Evolutionary conservation across 2,113 vertebrate genomes (phyloP), one percentile per base, ranked within the genome.

Genomic region (Brachionichthys hirsutus): DNA sequence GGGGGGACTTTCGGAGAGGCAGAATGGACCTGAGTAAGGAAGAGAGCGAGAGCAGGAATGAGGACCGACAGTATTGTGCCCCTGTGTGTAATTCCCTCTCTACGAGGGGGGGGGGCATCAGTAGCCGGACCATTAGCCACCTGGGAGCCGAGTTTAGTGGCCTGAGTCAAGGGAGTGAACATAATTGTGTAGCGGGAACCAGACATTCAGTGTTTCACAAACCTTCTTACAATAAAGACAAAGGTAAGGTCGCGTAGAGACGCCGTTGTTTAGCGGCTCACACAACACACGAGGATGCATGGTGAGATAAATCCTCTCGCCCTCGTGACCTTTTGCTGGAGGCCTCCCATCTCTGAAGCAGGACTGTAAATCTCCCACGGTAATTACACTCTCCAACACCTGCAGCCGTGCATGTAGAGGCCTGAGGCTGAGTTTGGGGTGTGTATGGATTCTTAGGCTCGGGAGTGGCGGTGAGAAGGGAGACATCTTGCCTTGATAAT

Each of bases 291-390:
- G 46, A 24, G 41, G 38, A 10, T 24, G 30, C 52, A 52, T 38
- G 24, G 19, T 19, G 57, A 76, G 83, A 90, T 93, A 90, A 92
- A 92, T 93, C 89, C 86, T 70, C 46, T 12, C 77, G 80, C 87
- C 82, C 70, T 73, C n/a, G 50, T 82, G 89, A 92, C 91, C 91
- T 92, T n/a, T 89, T 89, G 86, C 10, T 75, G 35, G 73, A 85
- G 19, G 47, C 87, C 83, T 88, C 71, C 54, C 88, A 82, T 79
- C 68, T 56, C 77, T 61, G n/a, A 62, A 9, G 0, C 50, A 70
- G 71, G 68, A 83, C 67, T 67, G 67, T 93, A 93, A 92, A 93
- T 94, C 90, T 91, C 56, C 6, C 6, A 38, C 43, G 67, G 83
- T 85, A 89, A 91, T 92, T 85, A 72, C 75, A 75, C 34, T 52